Evolutionary conservation across 2,797 vertebrate genomes (phyloP).

Genomic region (Cyclura pinguis): DNA sequence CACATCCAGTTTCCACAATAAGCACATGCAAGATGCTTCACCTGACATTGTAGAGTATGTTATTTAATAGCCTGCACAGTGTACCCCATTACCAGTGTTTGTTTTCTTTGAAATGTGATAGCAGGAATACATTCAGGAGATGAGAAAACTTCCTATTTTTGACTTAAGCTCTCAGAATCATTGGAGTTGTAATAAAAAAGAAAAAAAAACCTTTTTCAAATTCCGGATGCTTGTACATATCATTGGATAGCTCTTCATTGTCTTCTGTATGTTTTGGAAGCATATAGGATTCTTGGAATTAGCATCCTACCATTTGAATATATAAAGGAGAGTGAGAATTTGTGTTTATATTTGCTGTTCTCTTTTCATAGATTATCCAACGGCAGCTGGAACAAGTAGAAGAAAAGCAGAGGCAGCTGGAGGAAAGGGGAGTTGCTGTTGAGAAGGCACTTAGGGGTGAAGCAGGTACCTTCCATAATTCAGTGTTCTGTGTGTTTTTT

Average conservation of each 20-base stretch:
- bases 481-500: constrained; percentile 36
- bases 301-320: neutral
- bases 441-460: constrained; percentile 97
- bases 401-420: constrained; percentile 97
- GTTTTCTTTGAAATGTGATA: neutral
- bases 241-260: neutral
- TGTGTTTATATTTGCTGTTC: constrained; percentile 32
- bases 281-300: neutral
- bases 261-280: neutral
- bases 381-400: constrained; percentile 99
- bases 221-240: neutral
- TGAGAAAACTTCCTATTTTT: no score
- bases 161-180: neutral
- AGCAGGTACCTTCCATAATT: constrained; percentile 89
- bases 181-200: neutral
- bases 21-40: neutral
- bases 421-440: constrained; percentile 95
- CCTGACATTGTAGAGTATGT: neutral
- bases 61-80: neutral
- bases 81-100: neutral
- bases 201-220: no score
- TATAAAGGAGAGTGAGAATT: neutral
- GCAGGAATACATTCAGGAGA: no score
- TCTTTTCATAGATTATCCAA: constrained; percentile 91
- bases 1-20: neutral